Base-by-base conservation (phyloP, 2,113 vertebrate genomes). In the Nesogale talazaci region DNA sequence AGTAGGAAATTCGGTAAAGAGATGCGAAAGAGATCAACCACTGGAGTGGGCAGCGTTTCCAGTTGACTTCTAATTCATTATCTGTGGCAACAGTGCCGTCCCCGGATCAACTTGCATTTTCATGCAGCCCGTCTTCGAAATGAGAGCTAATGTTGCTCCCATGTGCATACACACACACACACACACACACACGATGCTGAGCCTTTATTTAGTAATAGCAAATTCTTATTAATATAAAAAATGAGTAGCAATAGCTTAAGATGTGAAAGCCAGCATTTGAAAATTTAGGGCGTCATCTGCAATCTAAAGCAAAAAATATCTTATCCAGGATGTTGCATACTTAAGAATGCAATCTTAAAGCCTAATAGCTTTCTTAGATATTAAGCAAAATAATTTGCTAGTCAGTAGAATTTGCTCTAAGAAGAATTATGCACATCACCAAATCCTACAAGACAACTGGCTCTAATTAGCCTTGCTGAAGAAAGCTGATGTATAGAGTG, bases 331-430 rank as follows among this genome's bases (percentile, higher is more conserved):
- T 92, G 59, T 2, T 89, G 31, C 67, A 22, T 92, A 91, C 79
- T 91, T 90, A 86, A 69, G 63, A 96, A 81, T 72, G 31, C 16
- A 93, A 76, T 88, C 72, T 92, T 79, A 95, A 82, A 94, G 79
- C 83, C 27, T 42, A 94, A 95, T 82, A 7, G n/a, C 82, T 77
- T 89, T 88, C 85, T 95, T n/a, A 88, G 74, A 94, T 83, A 92
- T 59, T 82, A 95, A 81, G 78, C 40, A 91, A 94, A 96, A 91
- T 92, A 91, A 95, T 81, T 83, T 86, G 75, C 36, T 91, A 94
- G 75, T 88, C 42, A 89, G 75, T 57, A 83, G 34, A 91, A 90
- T 89, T 88, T 82, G 6, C 63, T 89, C 10, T 57, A 92, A 67
- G 84, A 84, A 94, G 23, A 85, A 94, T 82, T 94, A 89, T 23